Conservation (phyloP, 2,888 invertebrate genomes). For the Schrankia costaestrigalis region DNA sequence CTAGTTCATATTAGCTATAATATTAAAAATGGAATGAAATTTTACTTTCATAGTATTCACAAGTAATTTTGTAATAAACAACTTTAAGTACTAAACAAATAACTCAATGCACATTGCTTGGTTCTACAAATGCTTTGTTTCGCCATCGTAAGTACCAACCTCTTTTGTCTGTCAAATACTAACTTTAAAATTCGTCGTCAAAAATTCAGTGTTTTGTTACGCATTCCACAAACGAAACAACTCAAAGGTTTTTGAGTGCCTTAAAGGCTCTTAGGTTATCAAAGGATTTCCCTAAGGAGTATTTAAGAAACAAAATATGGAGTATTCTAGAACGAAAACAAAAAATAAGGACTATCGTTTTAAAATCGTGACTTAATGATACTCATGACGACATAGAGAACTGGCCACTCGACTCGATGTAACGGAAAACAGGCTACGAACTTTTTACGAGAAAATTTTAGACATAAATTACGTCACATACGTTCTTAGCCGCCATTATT, state of each 20-base stretch:
- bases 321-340: constrained; percentile 44
- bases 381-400: constrained; percentile 46
- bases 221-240: constrained; percentile 28
- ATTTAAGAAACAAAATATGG: constrained; percentile 36
- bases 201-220: constrained; percentile 30
- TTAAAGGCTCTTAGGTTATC: constrained; percentile 29
- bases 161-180: too few relatives aligned
- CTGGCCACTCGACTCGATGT: constrained; percentile 44
- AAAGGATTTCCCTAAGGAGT: constrained; percentile 37
- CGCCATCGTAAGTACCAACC: too few relatives aligned
- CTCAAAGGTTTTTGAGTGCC: constrained; percentile 29
- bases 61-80: too few relatives aligned
- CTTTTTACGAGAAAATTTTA: constrained; percentile 67
- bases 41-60: too few relatives aligned
- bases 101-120: too few relatives aligned
- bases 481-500: constrained; percentile 69
- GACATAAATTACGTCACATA: constrained; percentile 61
- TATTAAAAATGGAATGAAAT: too few relatives aligned
- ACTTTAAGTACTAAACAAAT: too few relatives aligned
- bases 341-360: constrained; percentile 51
- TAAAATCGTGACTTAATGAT: constrained; percentile 58
- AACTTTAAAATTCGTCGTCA: constrained; percentile 11
- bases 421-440: constrained; percentile 47
- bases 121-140: constrained; percentile 4
- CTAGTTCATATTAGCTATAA: too few relatives aligned